Percentiles rank a stretch among this genome's conserved stretches.
phyloP scores from a whole-genome alignment of 2,797 vertebrate genomes.

The Nannoperca obscura region DNA sequence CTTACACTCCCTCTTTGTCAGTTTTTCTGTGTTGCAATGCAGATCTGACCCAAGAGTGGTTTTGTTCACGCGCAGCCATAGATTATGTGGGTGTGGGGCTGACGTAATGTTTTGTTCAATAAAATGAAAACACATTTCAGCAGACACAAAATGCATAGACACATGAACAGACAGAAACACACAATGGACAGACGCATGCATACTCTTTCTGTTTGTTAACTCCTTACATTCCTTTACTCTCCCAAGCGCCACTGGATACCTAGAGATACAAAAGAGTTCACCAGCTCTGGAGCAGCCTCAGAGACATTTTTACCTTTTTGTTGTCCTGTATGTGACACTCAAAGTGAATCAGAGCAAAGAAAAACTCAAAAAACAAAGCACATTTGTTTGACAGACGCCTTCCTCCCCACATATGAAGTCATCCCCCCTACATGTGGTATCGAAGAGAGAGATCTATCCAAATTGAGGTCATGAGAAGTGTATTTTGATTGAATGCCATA shows the following conservation, averaged over 20 bases:
- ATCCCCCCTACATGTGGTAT: slow-evolving; percentile 70
- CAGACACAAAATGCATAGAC: slow-evolving; percentile 24
- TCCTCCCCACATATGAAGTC: slow-evolving; percentile 69
- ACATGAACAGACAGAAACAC: slow-evolving; percentile 13
- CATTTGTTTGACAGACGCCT: slow-evolving; percentile 69
- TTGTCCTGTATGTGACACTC: slow-evolving; percentile 25
- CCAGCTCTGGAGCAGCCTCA: not conserved
- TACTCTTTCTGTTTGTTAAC: slow-evolving; percentile 1
- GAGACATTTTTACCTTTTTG: slow-evolving; percentile 11
- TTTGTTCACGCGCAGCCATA: slow-evolving; percentile 33
- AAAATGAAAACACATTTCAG: slow-evolving; percentile 42
- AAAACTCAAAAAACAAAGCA: slow-evolving; percentile 33
- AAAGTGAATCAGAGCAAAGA: slow-evolving; percentile 22
- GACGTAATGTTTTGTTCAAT: slow-evolving; percentile 60
- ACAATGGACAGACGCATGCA: not conserved
- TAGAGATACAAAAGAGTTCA: slow-evolving; percentile 12
- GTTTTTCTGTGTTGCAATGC: slow-evolving; percentile 54
- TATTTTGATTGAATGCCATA: slow-evolving; percentile 80
- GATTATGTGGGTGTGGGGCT: slow-evolving; percentile 65
- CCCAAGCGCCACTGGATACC: not conserved
- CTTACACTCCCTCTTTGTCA: slow-evolving; percentile 55
- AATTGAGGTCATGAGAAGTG: slow-evolving; percentile 79
- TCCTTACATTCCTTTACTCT: slow-evolving; percentile 19
- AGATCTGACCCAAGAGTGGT: slow-evolving; percentile 37
- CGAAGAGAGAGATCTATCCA: slow-evolving; percentile 68